Base-by-base conservation (phyloP, 2,888 invertebrate species). In the Apodemia mormo region DNA sequence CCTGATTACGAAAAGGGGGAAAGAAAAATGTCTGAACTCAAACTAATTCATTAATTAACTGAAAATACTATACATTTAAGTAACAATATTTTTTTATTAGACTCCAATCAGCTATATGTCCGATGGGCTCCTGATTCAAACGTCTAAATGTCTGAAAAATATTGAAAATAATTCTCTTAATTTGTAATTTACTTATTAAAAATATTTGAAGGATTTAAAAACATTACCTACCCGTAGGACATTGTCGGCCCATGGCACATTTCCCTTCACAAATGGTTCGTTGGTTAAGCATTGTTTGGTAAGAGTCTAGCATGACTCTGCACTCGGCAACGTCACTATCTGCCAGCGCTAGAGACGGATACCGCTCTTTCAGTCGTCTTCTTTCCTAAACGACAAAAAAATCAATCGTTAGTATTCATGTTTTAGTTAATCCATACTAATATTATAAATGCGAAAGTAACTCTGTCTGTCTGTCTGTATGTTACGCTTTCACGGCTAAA, bases 201-300 rank as follows among this genome's bases (percentile, higher is more conserved):
- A 4, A 14, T 68, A n/a, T 14, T 33, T 22, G 29, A 12, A 68
- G 33, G 40, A 33, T 2, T n/a, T 37, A 52, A 43, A 7, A 14
- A 69, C 65, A 68, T 68, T 73, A 76, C 77, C 72, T 94, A 89
- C 97, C 97, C 79, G 97, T 97, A 8, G 97, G 98, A 89, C 97
- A 98, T 78, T 96, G 95, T 80, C 97, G 95, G 65, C 97, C 97
- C 93, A 97, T 95, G 4, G 96, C 94, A 84, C 98, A 98, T 82
- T 96, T 96, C 65, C 97, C 97, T 86, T 98, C 97, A 89, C 98
- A 98, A 74, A 98, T 96, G 79, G 97, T 96, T 73, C 95, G 94
- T 72, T 97, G 96, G 78, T 95, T 95, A 68, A 97, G 92, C 86
- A 97, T 94, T 73, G 96, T 96, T 84, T 97, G 97, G 87, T 98